Evolutionary conservation across 35 echinoderm and acorn worm genomes (phyloP).

Genomic region (Apostichopus japonicus): DNA sequence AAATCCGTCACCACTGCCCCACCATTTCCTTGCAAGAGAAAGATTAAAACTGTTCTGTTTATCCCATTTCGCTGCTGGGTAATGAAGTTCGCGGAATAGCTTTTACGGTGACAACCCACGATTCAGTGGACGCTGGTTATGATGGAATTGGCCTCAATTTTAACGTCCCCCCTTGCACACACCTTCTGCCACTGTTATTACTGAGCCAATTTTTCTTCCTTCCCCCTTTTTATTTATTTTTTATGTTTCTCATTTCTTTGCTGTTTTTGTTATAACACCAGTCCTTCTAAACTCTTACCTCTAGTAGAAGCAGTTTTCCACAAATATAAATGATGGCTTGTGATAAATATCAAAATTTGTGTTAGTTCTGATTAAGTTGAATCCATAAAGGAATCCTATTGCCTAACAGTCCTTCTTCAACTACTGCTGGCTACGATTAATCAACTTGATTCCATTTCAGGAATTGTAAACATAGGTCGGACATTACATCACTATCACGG

Average conservation of each 20-base stretch:
- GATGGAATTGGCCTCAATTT: not conserved
- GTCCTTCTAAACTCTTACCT: not conserved
- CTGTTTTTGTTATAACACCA: not conserved
- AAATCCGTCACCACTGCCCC: constrained; percentile 29
- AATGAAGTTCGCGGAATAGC: constrained; percentile 30
- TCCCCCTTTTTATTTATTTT: not conserved
- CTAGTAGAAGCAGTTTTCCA: not conserved
- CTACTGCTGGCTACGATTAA: not conserved
- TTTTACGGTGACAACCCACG: constrained; percentile 9
- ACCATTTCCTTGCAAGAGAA: not conserved
- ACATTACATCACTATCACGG: constrained; percentile 7
- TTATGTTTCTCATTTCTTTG: not conserved
- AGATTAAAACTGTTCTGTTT: constrained; percentile 39
- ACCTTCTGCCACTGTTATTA: constrained; percentile 18
- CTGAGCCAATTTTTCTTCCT: not conserved
- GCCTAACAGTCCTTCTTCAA: constrained; percentile 21
- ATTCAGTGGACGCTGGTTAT: constrained; percentile 14
- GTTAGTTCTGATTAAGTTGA: constrained; percentile 60
- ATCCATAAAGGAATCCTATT: constrained; percentile 9
- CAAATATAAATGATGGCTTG: constrained; percentile 30
- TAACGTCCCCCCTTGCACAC: constrained; percentile 1
- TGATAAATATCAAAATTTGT: constrained; percentile 59
- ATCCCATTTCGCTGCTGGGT: not conserved
- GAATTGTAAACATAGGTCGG: constrained; percentile 30
- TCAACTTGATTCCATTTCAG: constrained; percentile 7